Percentiles rank a stretch among this genome's conserved stretches.
phyloP scores from a whole-genome alignment of 1,140 invertebrate genomes.

The Drosophila bocqueti region DNA sequence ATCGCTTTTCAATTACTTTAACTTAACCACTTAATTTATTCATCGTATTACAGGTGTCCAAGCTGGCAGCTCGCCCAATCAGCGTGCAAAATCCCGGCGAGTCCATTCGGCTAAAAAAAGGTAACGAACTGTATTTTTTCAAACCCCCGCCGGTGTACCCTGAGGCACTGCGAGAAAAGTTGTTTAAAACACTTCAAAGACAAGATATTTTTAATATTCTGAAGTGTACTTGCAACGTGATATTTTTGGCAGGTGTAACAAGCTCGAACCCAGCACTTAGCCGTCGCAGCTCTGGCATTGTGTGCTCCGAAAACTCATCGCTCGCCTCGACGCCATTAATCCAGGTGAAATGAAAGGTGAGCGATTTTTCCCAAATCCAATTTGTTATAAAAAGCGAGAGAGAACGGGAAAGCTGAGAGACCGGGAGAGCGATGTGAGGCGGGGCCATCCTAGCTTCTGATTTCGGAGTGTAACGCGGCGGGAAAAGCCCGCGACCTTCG shows the following conservation, averaged over 20 bases:
- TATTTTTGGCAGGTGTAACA: slow-evolving; percentile 22
- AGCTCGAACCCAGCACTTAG: slow-evolving; percentile 34
- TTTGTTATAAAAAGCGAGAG: slow-evolving; percentile 63
- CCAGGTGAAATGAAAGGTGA: slow-evolving; percentile 81
- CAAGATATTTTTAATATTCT: not conserved
- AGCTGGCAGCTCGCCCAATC: slow-evolving; percentile 68
- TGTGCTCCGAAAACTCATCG: slow-evolving; percentile 44
- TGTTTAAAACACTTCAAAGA: not conserved
- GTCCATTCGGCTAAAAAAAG: slow-evolving; percentile 44
- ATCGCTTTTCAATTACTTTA: slow-evolving; percentile 81
- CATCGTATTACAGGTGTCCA: slow-evolving; percentile 80
- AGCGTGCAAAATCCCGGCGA: slow-evolving; percentile 58
- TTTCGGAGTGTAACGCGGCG: slow-evolving; percentile 42
- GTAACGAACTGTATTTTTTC: slow-evolving; percentile 17
- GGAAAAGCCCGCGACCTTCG: slow-evolving; percentile 37
- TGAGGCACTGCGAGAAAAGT: slow-evolving; percentile 6
- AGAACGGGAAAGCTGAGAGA: slow-evolving; percentile 11
- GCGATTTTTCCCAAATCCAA: slow-evolving; percentile 82
- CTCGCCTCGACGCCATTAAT: slow-evolving; percentile 74
- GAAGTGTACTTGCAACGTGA: not conserved
- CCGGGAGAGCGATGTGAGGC: slow-evolving; percentile 1
- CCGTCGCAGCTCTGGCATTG: slow-evolving; percentile 50
- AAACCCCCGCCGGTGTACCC: not conserved
- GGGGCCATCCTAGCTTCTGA: slow-evolving; percentile 19
- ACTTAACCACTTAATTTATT: slow-evolving; percentile 80